These are phyloP conservation scores for Drosophila teissieri DNA, from an alignment of 1,140 invertebrate species.

Conservation along the genomic window DNA sequence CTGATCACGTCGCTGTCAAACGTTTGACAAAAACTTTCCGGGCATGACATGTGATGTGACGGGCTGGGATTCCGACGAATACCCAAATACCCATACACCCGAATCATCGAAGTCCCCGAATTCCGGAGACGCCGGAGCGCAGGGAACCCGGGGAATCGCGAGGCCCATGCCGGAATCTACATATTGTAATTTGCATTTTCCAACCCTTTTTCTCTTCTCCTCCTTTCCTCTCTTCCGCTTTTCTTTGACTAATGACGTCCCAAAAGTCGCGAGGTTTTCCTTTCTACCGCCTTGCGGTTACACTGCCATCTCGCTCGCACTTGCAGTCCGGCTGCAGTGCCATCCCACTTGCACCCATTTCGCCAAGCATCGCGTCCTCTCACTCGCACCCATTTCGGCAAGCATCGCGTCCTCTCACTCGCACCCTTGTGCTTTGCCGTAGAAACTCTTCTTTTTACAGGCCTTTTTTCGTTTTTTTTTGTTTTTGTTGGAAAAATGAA, in stretches of 20 bases:
- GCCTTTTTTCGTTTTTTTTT: slow-evolving; percentile 34
- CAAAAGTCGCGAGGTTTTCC: slow-evolving; percentile 33
- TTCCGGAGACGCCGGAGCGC: too few species aligned
- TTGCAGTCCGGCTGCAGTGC: too few species aligned
- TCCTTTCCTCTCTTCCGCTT: too few species aligned
- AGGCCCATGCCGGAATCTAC: slow-evolving; percentile 23
- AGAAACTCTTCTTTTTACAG: slow-evolving; percentile 1
- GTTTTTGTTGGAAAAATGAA: slow-evolving; percentile 4
- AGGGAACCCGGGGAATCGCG: not conserved
- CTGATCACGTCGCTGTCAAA: slow-evolving; percentile 68
- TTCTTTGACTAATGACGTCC: slow-evolving; percentile 9
- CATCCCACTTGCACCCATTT: not conserved
- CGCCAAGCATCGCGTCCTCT: not conserved
- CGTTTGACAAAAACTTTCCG: slow-evolving; percentile 62
- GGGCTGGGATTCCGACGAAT: not conserved
- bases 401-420: not conserved
- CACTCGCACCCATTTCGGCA: not conserved
- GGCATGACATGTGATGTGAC: slow-evolving; percentile 25
- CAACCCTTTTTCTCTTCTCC: slow-evolving; percentile 36
- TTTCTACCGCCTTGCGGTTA: slow-evolving; percentile 40
- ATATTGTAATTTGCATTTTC: slow-evolving; percentile 46
- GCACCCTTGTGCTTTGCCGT: too few species aligned
- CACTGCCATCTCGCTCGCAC: not conserved
- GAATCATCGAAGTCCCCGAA: too few species aligned
- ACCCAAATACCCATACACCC: not conserved